A percentile compares a stretch with the other conserved stretches of the same genome.
Evolutionary conservation across 1,140 invertebrate genomes (phyloP).

Genomic region (Cydia fagiglandana): DNA sequence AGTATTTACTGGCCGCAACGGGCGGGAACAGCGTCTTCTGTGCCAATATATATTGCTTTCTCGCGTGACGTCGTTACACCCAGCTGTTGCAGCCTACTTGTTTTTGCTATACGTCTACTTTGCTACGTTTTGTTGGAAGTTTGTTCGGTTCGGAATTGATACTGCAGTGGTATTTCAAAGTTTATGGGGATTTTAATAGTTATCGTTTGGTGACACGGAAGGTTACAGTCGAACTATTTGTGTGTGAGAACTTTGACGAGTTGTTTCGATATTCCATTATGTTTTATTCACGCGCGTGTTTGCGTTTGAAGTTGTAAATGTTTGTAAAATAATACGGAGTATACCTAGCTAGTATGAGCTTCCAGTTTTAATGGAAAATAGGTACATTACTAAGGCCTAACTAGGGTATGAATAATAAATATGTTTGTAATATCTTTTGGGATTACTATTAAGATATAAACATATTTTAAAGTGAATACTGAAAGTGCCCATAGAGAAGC

Average conservation of each 20-base stretch:
- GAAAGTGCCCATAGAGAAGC: too few species aligned
- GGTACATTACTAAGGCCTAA: too few species aligned
- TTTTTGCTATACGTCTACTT: slow-evolving; percentile 49
- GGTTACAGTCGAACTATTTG: slow-evolving; percentile 3
- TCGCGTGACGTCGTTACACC: slow-evolving; percentile 71
- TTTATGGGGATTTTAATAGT: slow-evolving; percentile 17
- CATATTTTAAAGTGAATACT: too few species aligned
- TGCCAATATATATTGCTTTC: slow-evolving; percentile 74
- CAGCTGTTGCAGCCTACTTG: slow-evolving; percentile 69
- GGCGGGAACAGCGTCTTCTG: slow-evolving; percentile 61
- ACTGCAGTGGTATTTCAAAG: slow-evolving; percentile 22
- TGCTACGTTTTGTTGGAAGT: slow-evolving; percentile 22
- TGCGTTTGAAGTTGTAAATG: background rate
- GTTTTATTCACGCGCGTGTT: background rate
- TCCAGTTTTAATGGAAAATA: too few species aligned
- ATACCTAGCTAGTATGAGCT: background rate
- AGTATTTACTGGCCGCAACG: slow-evolving; percentile 26
- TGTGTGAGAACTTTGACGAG: background rate
- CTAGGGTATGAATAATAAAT: too few species aligned
- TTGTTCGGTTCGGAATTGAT: slow-evolving; percentile 29
- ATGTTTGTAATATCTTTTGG: too few species aligned
- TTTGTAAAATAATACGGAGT: background rate
- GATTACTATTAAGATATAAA: too few species aligned
- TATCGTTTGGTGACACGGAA: slow-evolving; percentile 24
- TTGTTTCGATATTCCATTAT: background rate